These are phyloP conservation scores for Pipa parva DNA, from an alignment of 2,113 vertebrate genomes.

Conservation along the genomic window DNA sequence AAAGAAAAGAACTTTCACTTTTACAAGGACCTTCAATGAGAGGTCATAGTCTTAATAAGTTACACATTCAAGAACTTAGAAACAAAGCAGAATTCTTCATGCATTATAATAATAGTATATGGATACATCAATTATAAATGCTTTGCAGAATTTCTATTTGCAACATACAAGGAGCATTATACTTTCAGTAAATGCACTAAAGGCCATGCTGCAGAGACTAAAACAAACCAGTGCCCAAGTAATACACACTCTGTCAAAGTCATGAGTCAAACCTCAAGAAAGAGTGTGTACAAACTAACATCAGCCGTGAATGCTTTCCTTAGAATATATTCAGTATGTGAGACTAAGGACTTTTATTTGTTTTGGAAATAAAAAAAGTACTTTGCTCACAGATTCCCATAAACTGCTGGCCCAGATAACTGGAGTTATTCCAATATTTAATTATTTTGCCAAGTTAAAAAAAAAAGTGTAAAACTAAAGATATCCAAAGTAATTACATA, in stretches of 20 bases:
- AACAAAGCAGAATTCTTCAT: no score
- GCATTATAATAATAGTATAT: no score
- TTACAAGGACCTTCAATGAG: no score
- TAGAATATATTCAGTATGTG: conserved; percentile 26
- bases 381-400: conserved; percentile 42
- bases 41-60: no score
- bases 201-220: background rate
- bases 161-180: no score
- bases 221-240: background rate
- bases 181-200: background rate
- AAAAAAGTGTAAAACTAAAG: background rate
- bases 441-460: conserved; percentile 29
- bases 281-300: background rate
- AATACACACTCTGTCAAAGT: background rate
- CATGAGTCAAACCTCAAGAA: conserved; percentile 5
- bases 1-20: no score
- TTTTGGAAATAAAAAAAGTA: conserved; percentile 38
- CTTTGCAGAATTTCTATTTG: no score
- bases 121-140: no score
- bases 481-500: no score
- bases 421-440: conserved; percentile 30
- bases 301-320: conserved; percentile 36
- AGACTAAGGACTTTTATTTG: conserved; percentile 35
- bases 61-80: no score
- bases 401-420: conserved; percentile 38